Percentiles rank a stretch among this genome's conserved stretches.
These are phyloP conservation scores for Umimayanthus chanpuru DNA, from an alignment of 92 coral and sea anemone species.

Conservation along the genomic window DNA sequence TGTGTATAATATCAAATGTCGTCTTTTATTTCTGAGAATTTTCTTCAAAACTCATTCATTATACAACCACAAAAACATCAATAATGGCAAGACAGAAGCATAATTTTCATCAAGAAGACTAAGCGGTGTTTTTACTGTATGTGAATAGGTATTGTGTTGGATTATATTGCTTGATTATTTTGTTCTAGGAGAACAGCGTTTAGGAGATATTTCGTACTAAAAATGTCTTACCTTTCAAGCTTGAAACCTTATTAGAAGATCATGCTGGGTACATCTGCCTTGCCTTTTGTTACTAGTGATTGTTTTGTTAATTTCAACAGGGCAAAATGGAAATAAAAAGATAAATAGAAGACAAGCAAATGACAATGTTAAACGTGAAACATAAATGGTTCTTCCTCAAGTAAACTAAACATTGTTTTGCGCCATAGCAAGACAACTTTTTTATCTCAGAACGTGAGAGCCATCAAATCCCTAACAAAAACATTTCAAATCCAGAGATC, in stretches of 20 bases:
- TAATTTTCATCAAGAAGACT: too few relatives aligned
- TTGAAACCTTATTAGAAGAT: too few relatives aligned
- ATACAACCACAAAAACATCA: too few relatives aligned
- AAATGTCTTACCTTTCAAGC: too few relatives aligned
- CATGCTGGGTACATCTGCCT: too few relatives aligned
- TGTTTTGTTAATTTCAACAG: neutral
- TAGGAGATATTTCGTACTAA: too few relatives aligned
- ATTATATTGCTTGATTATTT: too few relatives aligned
- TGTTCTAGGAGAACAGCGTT: too few relatives aligned
- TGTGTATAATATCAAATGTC: neutral
- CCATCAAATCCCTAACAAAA: neutral
- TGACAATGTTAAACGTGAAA: neutral
- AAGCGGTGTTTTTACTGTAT: too few relatives aligned
- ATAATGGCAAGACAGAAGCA: neutral
- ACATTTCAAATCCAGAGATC: neutral
- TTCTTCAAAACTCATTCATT: neutral
- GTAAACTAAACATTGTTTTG: neutral
- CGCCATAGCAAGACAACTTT: neutral
- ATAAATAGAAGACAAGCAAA: neutral
- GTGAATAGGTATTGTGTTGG: too few relatives aligned
- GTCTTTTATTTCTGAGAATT: neutral
- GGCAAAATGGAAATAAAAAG: constrained; percentile 13
- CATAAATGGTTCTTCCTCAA: neutral
- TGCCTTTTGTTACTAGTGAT: neutral
- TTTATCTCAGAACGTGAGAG: too few relatives aligned